Evolutionary conservation across 2,797 vertebrate species (phyloP).

Genomic region (Fistularia tabacaria): DNA sequence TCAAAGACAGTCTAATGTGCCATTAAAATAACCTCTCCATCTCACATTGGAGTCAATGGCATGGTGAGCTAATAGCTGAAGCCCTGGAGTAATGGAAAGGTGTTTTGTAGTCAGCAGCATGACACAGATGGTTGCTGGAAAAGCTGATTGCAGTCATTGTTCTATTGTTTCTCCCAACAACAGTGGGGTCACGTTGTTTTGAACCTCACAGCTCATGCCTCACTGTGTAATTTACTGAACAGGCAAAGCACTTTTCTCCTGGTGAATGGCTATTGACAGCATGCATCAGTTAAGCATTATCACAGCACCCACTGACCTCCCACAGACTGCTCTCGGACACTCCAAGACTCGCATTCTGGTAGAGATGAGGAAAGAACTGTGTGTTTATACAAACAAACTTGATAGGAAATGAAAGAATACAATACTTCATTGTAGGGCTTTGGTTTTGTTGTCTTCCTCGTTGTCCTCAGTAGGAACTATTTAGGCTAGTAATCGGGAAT

Average conservation of each 20-base stretch:
- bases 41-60: conserved; percentile 62
- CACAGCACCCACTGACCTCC: conserved; percentile 63
- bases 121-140: conserved; percentile 65
- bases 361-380: conserved; percentile 7
- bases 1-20: conserved; percentile 58
- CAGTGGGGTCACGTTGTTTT: conserved; percentile 66
- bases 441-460: background rate
- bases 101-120: conserved; percentile 64
- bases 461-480: no score
- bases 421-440: background rate
- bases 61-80: conserved; percentile 65
- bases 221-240: conserved; percentile 75
- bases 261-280: conserved; percentile 74
- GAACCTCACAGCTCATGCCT: conserved; percentile 59
- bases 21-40: conserved; percentile 69
- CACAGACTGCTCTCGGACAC: conserved; percentile 43
- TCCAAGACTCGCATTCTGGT: conserved; percentile 28
- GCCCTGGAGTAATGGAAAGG: conserved; percentile 63
- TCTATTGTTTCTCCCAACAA: conserved; percentile 73
- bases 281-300: conserved; percentile 66
- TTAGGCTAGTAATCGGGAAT: no score
- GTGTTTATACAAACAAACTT: background rate
- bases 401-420: background rate
- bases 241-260: conserved; percentile 67
- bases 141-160: conserved; percentile 74